Percentiles rank a stretch among this genome's conserved stretches.
Evolutionary conservation across 1,140 invertebrate species (phyloP).

Genomic region (Trichonephila inaurata): DNA sequence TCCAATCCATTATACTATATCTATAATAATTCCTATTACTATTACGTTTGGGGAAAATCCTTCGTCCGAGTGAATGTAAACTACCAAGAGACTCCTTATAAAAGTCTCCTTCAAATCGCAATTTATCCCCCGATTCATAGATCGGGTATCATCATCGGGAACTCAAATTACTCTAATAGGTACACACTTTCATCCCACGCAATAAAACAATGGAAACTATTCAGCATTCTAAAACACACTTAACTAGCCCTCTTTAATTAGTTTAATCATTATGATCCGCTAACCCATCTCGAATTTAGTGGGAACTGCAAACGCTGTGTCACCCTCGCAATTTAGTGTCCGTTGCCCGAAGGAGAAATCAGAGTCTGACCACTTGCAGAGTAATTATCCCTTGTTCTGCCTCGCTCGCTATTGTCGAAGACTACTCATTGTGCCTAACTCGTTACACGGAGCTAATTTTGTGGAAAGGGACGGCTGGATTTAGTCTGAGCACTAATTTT

Average conservation of each 20-base stretch:
- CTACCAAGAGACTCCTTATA: no score
- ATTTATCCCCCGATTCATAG: no score
- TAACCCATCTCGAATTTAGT: background rate
- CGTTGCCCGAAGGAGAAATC: background rate
- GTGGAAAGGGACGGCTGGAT: background rate
- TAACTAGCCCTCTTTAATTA: conserved; percentile 1
- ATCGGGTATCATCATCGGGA: background rate
- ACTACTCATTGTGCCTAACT: background rate
- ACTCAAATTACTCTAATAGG: background rate
- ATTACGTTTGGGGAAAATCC: no score
- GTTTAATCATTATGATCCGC: conserved; percentile 12
- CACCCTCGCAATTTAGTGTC: background rate
- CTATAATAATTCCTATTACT: no score
- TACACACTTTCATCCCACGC: background rate
- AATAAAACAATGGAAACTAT: background rate
- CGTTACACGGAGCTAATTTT: conserved; percentile 12
- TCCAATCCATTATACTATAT: no score
- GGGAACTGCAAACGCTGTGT: background rate
- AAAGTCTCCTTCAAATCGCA: no score
- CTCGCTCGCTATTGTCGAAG: background rate
- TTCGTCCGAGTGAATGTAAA: no score
- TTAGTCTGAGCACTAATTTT: background rate
- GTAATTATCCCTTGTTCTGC: conserved; percentile 14
- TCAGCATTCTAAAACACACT: background rate
- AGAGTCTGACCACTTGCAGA: background rate